Evolutionary conservation across 1,140 invertebrate genomes (phyloP), one percentile per base, ranked within the genome.

Genomic region (Helicoverpa armigera): DNA sequence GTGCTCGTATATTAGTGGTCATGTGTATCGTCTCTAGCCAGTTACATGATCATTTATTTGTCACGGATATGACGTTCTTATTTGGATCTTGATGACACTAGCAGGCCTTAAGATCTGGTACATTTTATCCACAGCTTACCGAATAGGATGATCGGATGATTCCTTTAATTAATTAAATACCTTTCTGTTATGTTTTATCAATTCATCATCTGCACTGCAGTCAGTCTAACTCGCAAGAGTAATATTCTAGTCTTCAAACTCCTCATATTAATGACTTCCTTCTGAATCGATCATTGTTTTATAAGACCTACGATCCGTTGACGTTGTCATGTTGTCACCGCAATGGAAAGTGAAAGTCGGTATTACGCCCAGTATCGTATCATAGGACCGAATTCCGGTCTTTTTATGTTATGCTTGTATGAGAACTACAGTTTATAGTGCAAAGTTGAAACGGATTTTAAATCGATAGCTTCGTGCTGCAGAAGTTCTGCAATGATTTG

Each of bases 321-420:
- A 60, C 72, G 72, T 60, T 50, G 63, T 50, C 63, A 74, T 60
- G 35, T 48, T 60, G 35, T 48, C 72, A 60, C 72, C 70, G 54
- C 23, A 14, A 60, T 74, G 54, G 35, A 74, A 74, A 74, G 72
- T 74, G 72, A 74, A 74, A 74, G 72, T 53, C 16, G 2, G 63
- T 50, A 67, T 16, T 67, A 43, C 43, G 43, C 63, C 67, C 67
- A 70, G 53, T 23, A 29, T 50, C 50, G 67, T 70, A 69, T 23
- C 67, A 53, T 69, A 70, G 50, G 67, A 70, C 67, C 50, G 16
- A 70, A 70, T 70, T 53, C 48, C 48, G 50, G 50, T 70, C 48
- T 70, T 70, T 54, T 70, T 50, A 9, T 12, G 13, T 70, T 18
- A n/a, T 12, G 14, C n/a, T 67, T 50, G n/a, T 43, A n/a, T 50